A percentile compares a stretch with the other conserved stretches of the same genome.
Conservation (phyloP, 2,113 vertebrate genomes). For the Neofelis nebulosa region DNA sequence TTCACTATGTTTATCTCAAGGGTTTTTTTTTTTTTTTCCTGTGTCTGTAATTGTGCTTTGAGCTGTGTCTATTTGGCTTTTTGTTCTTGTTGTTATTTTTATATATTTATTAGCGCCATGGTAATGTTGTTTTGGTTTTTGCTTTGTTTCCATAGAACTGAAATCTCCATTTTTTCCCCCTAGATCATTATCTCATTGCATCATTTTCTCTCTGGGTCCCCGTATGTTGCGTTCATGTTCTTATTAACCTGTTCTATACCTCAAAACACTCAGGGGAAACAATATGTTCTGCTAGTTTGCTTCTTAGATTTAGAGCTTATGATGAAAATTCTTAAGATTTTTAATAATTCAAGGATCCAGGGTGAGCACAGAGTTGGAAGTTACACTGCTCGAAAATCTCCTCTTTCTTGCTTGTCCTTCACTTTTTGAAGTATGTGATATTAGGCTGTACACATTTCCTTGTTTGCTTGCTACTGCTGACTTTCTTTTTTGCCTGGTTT, state of each 20-base stretch:
- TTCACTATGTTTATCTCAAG: neutral
- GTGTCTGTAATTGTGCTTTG: neutral
- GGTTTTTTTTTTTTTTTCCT: neutral
- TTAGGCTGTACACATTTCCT: neutral
- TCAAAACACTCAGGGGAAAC: neutral
- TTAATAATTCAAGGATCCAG: neutral
- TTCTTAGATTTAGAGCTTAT: neutral
- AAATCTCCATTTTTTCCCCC: neutral
- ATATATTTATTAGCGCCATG: neutral
- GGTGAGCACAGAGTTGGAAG: neutral
- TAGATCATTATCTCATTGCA: neutral
- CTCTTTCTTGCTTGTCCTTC: neutral
- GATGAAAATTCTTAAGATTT: neutral
- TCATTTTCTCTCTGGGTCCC: neutral
- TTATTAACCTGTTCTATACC: neutral
- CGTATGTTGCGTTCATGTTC: neutral
- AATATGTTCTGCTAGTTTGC: neutral
- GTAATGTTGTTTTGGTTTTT: neutral
- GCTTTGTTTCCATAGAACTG: neutral
- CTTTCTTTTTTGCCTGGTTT: neutral
- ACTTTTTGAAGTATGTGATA: neutral
- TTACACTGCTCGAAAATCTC: neutral
- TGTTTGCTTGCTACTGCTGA: neutral
- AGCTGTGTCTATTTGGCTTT: neutral
- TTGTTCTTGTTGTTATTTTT: neutral